phyloP scores from a whole-genome alignment of 2,113 vertebrate genomes.

The Pyxicephalus adspersus region DNA sequence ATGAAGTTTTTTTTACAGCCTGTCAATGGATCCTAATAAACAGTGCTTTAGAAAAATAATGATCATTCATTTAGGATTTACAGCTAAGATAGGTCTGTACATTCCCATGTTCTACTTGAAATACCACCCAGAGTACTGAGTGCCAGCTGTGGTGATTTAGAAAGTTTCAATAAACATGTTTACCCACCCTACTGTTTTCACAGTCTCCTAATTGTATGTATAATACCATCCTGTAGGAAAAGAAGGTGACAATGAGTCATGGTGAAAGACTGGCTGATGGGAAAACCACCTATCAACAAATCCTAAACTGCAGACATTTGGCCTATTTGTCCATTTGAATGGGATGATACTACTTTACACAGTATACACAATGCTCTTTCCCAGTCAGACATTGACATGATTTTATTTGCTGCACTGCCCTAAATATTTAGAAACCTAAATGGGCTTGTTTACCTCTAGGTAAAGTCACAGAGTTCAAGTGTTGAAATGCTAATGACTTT shows the following conservation, averaged over 20 bases:
- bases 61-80: too few relatives aligned
- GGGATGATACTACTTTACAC: neutral
- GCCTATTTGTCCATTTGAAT: constrained; percentile 14
- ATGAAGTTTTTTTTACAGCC: too few relatives aligned
- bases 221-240: too few relatives aligned
- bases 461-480: constrained; percentile 27
- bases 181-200: neutral
- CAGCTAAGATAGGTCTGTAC: too few relatives aligned
- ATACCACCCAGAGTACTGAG: neutral
- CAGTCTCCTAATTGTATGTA: neutral
- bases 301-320: neutral
- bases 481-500: constrained; percentile 46
- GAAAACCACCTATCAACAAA: neutral
- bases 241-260: neutral
- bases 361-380: constrained; percentile 25
- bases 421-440: constrained; percentile 50
- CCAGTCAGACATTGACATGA: constrained; percentile 7
- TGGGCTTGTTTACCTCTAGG: constrained; percentile 18
- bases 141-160: neutral
- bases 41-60: too few relatives aligned
- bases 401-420: constrained; percentile 35
- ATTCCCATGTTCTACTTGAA: neutral
- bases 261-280: neutral
- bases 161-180: constrained; percentile 6
- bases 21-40: too few relatives aligned